These are phyloP conservation scores for Malurus alboscapulatus DNA, from an alignment of 2,113 vertebrate species.

Conservation along the genomic window DNA sequence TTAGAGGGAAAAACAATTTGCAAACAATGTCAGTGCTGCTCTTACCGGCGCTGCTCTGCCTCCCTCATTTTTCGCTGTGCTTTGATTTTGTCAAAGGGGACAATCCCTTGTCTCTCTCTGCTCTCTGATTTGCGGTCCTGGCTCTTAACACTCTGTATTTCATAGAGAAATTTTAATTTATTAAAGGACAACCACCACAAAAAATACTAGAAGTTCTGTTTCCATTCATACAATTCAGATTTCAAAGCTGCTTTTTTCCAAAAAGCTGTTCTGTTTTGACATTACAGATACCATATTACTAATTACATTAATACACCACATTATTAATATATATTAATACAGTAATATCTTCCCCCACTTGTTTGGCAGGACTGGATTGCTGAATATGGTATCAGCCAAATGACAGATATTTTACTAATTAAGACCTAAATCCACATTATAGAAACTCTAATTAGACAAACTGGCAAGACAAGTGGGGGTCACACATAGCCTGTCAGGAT, in stretches of 20 bases:
- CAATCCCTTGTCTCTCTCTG: conserved; percentile 88
- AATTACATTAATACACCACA: too few relatives aligned
- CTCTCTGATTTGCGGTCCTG: conserved; percentile 89
- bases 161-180: neutral
- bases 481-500: neutral
- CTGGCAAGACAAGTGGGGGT: neutral
- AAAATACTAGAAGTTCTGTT: neutral
- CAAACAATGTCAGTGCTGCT: neutral
- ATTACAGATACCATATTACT: neutral
- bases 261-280: neutral
- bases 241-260: neutral
- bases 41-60: conserved; percentile 87
- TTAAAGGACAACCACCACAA: neutral
- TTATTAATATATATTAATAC: neutral
- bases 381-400: neutral
- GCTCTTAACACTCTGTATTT: conserved; percentile 86
- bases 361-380: neutral
- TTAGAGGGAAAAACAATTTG: accelerated
- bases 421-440: neutral
- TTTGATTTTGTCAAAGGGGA: conserved; percentile 93
- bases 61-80: conserved; percentile 89
- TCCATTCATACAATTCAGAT: neutral
- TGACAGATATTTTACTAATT: neutral
- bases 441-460: neutral
- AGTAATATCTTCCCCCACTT: neutral